A percentile compares a stretch with the other conserved stretches of the same genome.
phyloP scores from a whole-genome alignment of 2,888 invertebrate genomes.

The Crocallis elinguaria region DNA sequence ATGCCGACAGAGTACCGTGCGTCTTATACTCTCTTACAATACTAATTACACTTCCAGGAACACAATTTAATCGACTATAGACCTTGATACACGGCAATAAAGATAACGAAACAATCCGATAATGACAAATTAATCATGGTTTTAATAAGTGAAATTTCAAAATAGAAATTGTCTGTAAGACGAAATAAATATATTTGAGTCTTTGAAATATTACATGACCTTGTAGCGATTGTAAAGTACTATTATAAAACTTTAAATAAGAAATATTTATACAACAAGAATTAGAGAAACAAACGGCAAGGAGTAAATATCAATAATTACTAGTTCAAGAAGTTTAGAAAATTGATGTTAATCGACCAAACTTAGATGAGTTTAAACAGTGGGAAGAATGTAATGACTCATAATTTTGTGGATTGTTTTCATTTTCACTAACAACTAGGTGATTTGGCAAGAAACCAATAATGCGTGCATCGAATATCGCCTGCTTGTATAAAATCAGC shows the following conservation, averaged over 20 bases:
- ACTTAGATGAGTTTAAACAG: slow-evolving; percentile 2
- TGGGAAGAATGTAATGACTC: slow-evolving; percentile 35
- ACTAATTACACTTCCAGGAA: slow-evolving; percentile 34
- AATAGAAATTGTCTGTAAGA: slow-evolving; percentile 15
- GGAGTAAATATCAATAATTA: background rate
- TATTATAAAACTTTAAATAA: background rate
- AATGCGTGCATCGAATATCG: slow-evolving; percentile 33
- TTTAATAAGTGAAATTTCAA: slow-evolving; percentile 13
- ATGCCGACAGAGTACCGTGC: slow-evolving; percentile 45
- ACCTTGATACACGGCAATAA: slow-evolving; percentile 42
- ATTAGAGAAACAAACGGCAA: background rate
- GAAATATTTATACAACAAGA: background rate
- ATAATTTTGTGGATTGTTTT: slow-evolving; percentile 40
- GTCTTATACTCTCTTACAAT: slow-evolving; percentile 43
- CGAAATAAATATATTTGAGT: background rate
- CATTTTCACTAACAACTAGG: slow-evolving; percentile 26
- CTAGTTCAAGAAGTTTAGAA: background rate
- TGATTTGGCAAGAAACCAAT: slow-evolving; percentile 50
- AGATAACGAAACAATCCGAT: slow-evolving; percentile 29
- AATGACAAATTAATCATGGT: slow-evolving; percentile 17
- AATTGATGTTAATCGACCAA: background rate
- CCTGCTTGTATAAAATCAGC: slow-evolving; percentile 16
- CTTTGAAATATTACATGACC: slow-evolving; percentile 1
- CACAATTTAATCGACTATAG: slow-evolving; percentile 34
- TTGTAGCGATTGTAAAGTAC: slow-evolving; percentile 1